phyloP scores from a whole-genome alignment of 1,140 invertebrate genomes.

The Acromyrmex heyeri region DNA sequence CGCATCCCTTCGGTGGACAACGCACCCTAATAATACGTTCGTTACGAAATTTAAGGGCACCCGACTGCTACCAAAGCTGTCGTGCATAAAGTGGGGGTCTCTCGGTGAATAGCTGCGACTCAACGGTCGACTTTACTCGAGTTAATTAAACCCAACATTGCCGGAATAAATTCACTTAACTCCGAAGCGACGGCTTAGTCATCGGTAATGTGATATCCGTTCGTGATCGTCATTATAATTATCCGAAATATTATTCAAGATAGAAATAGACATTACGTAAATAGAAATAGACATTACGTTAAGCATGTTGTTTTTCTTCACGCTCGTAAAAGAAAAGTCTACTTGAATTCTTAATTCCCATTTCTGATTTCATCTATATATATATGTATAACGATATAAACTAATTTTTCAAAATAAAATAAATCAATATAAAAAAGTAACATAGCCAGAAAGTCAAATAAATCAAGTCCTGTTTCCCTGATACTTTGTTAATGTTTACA shows the following conservation, averaged over 20 bases:
- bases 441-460: background rate
- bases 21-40: slow-evolving; percentile 52
- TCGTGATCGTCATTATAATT: slow-evolving; percentile 52
- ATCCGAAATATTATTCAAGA: slow-evolving; percentile 29
- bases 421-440: background rate
- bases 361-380: background rate
- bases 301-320: background rate
- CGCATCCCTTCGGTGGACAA: slow-evolving; percentile 33
- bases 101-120: slow-evolving; percentile 66
- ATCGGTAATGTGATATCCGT: slow-evolving; percentile 52
- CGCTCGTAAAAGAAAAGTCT: background rate
- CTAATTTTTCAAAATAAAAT: background rate
- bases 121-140: slow-evolving; percentile 53
- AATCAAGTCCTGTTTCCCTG: background rate
- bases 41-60: slow-evolving; percentile 51
- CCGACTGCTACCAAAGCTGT: slow-evolving; percentile 44
- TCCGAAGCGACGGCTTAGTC: slow-evolving; percentile 35
- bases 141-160: slow-evolving; percentile 72
- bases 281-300: background rate
- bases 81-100: slow-evolving; percentile 46
- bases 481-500: background rate
- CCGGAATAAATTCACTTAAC: slow-evolving; percentile 63
- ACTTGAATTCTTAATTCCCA: background rate
- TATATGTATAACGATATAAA: background rate
- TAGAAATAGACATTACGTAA: background rate